Evolutionary conservation across 2,888 invertebrate genomes (phyloP).

Genomic region (Mystacides longicornis): DNA sequence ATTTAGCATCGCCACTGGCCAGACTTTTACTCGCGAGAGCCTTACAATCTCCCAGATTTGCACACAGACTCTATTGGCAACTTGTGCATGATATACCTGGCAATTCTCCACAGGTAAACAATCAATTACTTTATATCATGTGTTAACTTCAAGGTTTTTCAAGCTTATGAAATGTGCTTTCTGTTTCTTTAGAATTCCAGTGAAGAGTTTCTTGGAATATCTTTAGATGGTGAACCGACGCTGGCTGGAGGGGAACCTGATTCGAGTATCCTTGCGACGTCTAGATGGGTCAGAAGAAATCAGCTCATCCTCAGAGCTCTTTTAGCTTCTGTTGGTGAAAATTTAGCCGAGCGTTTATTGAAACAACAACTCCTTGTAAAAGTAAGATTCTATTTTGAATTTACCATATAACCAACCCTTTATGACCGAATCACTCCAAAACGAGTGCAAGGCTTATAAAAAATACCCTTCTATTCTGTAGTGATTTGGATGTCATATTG

Average conservation of each 20-base stretch:
- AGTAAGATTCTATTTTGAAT: no score
- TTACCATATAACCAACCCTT: no score
- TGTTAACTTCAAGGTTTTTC: no score
- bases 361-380: conserved; percentile 82
- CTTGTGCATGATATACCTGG: conserved; percentile 78
- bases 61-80: conserved; percentile 93
- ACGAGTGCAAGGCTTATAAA: no score
- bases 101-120: conserved; percentile 70
- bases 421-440: no score
- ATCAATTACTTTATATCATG: conserved; percentile 25
- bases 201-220: conserved; percentile 45
- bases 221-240: conserved; percentile 37
- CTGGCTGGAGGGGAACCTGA: conserved; percentile 42
- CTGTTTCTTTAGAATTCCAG: conserved; percentile 27
- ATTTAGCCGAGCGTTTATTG: conserved; percentile 69
- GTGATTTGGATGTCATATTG: no score
- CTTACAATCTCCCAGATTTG: conserved; percentile 79
- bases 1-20: conserved; percentile 82
- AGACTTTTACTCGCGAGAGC: conserved; percentile 75
- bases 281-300: conserved; percentile 68
- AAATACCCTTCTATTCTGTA: no score
- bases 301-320: conserved; percentile 82
- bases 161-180: no score
- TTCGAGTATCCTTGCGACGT: conserved; percentile 58
- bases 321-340: conserved; percentile 77